These are phyloP conservation scores for Drosophila ambigua DNA, from an alignment of 1,140 invertebrate species.

Conservation along the genomic window DNA sequence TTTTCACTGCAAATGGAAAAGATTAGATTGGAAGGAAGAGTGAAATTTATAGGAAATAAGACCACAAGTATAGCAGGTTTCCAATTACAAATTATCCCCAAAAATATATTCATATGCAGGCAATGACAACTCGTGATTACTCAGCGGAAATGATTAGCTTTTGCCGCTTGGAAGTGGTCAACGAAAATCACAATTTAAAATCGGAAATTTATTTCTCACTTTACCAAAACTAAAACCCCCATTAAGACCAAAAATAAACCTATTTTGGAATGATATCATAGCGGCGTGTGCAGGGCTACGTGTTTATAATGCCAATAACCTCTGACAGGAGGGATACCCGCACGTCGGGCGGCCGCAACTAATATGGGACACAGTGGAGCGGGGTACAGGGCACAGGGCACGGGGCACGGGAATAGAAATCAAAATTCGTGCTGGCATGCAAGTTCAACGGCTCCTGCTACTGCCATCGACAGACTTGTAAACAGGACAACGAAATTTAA, in stretches of 20 bases:
- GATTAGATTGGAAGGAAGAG: constrained; percentile 11
- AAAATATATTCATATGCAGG: no score
- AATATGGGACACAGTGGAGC: constrained; percentile 20
- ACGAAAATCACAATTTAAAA: neutral
- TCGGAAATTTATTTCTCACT: constrained; percentile 12
- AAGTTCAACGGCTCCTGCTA: constrained; percentile 50
- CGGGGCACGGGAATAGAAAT: constrained; percentile 51
- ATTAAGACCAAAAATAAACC: constrained; percentile 74
- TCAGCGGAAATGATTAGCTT: neutral
- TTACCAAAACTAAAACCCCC: constrained; percentile 27
- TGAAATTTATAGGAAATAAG: no score
- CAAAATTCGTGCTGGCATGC: constrained; percentile 78
- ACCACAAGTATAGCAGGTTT: neutral
- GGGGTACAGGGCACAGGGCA: constrained; percentile 1
- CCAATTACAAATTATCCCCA: no score
- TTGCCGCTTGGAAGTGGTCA: neutral
- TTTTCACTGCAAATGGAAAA: constrained; percentile 5
- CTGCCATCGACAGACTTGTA: constrained; percentile 15
- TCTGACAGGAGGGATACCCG: neutral
- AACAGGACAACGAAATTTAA: constrained; percentile 68
- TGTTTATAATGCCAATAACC: constrained; percentile 76
- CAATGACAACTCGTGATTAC: no score
- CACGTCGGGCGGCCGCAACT: neutral
- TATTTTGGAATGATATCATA: constrained; percentile 59
- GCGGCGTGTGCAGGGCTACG: constrained; percentile 59